phyloP scores from a whole-genome alignment of 2,113 vertebrate species.

The Sturnira hondurensis region DNA sequence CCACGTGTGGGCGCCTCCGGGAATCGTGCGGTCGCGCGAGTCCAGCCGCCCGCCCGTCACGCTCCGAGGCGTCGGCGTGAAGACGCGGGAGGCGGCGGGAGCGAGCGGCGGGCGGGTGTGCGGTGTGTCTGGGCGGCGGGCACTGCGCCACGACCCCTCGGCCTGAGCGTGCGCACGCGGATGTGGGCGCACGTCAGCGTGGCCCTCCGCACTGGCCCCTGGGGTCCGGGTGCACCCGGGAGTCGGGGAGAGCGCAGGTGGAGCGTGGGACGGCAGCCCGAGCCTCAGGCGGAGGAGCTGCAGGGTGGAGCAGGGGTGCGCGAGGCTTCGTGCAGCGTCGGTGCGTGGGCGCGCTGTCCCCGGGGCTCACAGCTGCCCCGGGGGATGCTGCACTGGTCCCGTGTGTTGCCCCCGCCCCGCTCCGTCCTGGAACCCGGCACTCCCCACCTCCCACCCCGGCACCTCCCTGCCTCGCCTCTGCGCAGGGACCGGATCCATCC shows the following conservation, averaged over 20 bases:
- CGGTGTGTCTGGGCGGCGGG: background rate
- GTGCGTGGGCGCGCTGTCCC: background rate
- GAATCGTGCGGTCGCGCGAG: conserved; percentile 38
- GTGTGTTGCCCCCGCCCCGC: background rate
- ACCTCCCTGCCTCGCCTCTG: background rate
- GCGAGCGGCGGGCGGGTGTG: conserved; percentile 64
- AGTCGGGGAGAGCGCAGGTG: background rate
- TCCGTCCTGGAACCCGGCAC: background rate
- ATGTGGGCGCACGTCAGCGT: background rate
- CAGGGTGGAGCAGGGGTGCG: conserved; percentile 40
- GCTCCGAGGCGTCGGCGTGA: conserved; percentile 39
- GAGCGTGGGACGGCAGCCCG: background rate
- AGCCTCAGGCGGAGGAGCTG: background rate
- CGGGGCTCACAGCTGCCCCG: background rate
- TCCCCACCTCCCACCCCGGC: background rate
- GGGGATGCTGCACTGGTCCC: background rate
- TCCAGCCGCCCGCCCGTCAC: conserved; percentile 17
- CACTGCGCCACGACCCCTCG: background rate
- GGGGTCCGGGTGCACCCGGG: background rate
- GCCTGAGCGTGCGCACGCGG: background rate
- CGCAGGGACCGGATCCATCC: background rate
- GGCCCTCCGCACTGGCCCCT: background rate
- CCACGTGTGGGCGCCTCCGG: conserved; percentile 32
- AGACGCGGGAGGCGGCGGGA: conserved; percentile 67
- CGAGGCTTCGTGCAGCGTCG: conserved; percentile 16